These are phyloP conservation scores for Boulengeromyrus knoepffleri DNA, from an alignment of 2,113 vertebrate species.

Conservation along the genomic window DNA sequence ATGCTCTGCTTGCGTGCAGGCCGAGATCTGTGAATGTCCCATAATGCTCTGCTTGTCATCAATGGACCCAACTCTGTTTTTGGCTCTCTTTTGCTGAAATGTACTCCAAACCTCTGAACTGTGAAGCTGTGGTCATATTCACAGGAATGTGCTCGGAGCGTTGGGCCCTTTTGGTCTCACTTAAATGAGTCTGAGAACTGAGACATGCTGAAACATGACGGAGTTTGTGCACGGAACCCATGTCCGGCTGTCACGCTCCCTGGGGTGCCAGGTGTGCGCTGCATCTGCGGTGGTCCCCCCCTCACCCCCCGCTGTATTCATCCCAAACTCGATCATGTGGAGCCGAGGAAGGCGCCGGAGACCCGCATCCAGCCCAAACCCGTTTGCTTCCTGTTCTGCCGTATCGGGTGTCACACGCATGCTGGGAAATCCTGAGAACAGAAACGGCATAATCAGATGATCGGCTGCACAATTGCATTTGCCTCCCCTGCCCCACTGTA, in stretches of 20 bases:
- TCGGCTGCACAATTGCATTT: slow-evolving; percentile 2
- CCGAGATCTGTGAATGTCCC: background rate
- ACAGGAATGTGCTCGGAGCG: background rate
- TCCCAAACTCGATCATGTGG: background rate
- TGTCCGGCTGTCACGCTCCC: background rate
- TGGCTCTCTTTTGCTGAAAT: background rate
- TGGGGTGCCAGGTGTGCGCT: too few relatives aligned
- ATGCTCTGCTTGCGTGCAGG: background rate
- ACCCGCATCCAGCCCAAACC: background rate
- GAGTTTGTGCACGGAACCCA: background rate
- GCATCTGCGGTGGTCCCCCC: background rate
- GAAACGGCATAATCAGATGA: slow-evolving; percentile 18
- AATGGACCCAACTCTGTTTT: background rate
- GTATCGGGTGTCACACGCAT: background rate
- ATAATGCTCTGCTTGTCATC: background rate
- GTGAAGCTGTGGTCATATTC: background rate
- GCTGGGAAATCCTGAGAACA: slow-evolving; percentile 12
- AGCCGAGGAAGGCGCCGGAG: background rate
- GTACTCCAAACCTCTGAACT: background rate
- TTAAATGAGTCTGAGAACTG: background rate
- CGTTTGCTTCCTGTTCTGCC: background rate
- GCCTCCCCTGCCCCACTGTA: background rate
- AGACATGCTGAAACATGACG: background rate
- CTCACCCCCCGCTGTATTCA: background rate
- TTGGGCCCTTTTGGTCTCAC: background rate